These are phyloP conservation scores for Gorsachius magnificus DNA, from an alignment of 2,797 vertebrate species.

Conservation along the genomic window DNA sequence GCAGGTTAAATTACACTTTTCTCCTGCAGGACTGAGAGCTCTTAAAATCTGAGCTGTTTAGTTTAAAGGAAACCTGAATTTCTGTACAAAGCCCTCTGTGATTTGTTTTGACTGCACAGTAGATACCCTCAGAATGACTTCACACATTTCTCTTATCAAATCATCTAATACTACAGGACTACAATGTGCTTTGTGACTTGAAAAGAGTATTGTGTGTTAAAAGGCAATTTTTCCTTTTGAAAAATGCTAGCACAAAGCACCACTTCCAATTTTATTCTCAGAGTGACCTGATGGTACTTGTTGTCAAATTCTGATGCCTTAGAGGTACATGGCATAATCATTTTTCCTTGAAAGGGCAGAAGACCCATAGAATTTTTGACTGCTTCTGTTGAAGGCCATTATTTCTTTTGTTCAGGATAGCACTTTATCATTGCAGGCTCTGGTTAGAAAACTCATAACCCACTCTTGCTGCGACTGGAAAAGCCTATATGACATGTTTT, in stretches of 20 bases:
- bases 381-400: neutral
- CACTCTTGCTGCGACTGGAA: neutral
- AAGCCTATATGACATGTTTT: neutral
- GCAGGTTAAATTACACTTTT: neutral
- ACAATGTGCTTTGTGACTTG: neutral
- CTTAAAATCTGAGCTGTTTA: neutral
- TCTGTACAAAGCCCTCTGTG: neutral
- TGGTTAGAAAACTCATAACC: neutral
- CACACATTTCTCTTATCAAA: neutral
- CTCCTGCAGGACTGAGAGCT: neutral
- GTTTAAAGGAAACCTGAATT: neutral
- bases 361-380: neutral
- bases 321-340: neutral
- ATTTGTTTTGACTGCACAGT: neutral
- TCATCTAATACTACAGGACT: neutral
- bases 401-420: neutral
- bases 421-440: neutral
- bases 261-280: neutral
- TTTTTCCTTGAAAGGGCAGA: neutral
- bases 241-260: neutral
- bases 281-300: neutral
- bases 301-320: neutral
- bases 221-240: neutral
- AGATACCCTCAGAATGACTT: neutral
- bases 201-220: neutral